Evolutionary conservation across 2,797 vertebrate species (phyloP).

Genomic region (Microctenopoma lineatum): DNA sequence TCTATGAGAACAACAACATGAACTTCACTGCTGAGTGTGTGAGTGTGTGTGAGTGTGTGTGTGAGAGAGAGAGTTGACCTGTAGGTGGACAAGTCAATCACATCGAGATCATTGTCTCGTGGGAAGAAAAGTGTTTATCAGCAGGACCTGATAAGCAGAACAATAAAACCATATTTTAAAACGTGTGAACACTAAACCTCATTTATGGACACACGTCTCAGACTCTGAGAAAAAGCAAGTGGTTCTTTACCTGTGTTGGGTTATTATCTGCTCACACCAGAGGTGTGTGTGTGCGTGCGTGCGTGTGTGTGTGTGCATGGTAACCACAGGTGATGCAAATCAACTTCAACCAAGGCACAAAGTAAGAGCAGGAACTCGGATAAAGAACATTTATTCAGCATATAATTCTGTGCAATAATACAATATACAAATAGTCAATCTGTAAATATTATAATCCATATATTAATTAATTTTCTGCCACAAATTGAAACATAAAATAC

Average conservation of each 20-base stretch:
- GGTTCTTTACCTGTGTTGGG: neutral
- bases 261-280: neutral
- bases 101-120: too few species aligned
- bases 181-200: too few species aligned
- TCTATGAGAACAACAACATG: too few species aligned
- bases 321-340: neutral
- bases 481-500: slow-evolving; percentile 62
- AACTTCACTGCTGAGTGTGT: too few species aligned
- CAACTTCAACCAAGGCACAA: neutral
- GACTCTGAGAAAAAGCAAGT: too few species aligned
- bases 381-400: slow-evolving; percentile 65
- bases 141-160: neutral
- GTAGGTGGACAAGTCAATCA: too few species aligned
- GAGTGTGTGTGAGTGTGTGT: too few species aligned
- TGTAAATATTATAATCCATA: slow-evolving; percentile 63
- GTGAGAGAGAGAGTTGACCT: too few species aligned
- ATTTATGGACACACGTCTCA: too few species aligned
- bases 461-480: slow-evolving; percentile 40
- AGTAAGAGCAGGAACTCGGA: slow-evolving; percentile 7
- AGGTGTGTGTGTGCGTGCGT: neutral
- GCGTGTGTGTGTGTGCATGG: neutral
- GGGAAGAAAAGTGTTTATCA: neutral
- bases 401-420: slow-evolving; percentile 67
- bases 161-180: neutral
- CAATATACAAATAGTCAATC: slow-evolving; percentile 65